Evolutionary conservation across 2,888 invertebrate genomes (phyloP), one percentile per base, ranked within the genome.

Genomic region (Volucella inflata): DNA sequence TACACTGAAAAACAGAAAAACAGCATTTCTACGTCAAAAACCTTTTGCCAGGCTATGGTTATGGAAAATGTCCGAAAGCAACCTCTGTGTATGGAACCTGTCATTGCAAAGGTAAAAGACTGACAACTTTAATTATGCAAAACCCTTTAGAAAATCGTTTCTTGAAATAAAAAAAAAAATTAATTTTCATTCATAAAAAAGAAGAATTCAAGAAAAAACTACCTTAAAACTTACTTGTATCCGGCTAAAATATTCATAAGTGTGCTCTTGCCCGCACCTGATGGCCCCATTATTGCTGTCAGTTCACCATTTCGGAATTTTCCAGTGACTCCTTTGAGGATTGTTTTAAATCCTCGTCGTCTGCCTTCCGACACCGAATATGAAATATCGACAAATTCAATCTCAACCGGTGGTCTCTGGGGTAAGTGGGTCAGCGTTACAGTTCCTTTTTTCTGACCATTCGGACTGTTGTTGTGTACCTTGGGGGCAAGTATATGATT

Each of bases 271-370:
- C 94, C 94, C 12, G 95, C 94, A 0, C 94, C 94, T 0, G 98
- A 98, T 40, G 98, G 98, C 42, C 98, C 98, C 98, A 98, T 98
- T 80, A 98, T 98, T 40, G 98, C 98, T 0, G 98, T 97, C 88
- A 98, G 93, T 90, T 98, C 97, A n/a, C 98, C 97, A 84, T 96
- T 97, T 88, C 94, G 94, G 91, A 98, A 97, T 90, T 96, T 96
- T 9, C 98, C 98, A 89, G 96, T 97, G 75, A 98, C 95, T 88
- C 96, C 95, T 93, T 97, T 98, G 88, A 98, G 93, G 89, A 98
- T 95, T 12, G 96, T 96, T 92, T 98, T 98, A 91, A 95, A 96
- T 8, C 97, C 97, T 87, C 95, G 94, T 90, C 95, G 94, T 87
- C 96, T 93, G 16, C 97, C 96, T 89, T 97, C 97, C 62, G 97